Percentiles rank a stretch among this genome's conserved stretches.
Evolutionary conservation across 2,113 vertebrate genomes (phyloP).

Genomic region (Campylorhamphus procurvoides): DNA sequence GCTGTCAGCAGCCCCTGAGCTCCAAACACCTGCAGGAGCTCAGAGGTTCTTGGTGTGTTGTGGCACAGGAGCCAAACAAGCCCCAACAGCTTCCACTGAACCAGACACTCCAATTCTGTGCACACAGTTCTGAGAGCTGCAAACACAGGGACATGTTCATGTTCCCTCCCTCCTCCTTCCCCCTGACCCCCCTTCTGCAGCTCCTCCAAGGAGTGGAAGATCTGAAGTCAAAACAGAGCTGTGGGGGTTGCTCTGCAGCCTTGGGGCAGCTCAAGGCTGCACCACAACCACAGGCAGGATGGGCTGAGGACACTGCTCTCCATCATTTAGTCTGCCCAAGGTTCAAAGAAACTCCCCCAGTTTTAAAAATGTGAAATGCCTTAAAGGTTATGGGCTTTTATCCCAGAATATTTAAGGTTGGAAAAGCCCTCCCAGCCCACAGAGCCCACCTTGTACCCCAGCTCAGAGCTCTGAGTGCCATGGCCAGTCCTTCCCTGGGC

Average conservation of each 20-base stretch:
- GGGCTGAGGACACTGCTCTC: not conserved
- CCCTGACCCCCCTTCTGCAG: not conserved
- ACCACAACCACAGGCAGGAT: not conserved
- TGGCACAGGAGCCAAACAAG: not conserved
- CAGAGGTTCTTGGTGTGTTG: not conserved
- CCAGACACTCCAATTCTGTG: not conserved
- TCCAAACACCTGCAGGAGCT: not conserved
- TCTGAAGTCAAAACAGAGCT: not conserved
- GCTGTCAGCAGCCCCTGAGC: not conserved
- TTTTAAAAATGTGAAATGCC: not conserved
- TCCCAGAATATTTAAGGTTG: not conserved
- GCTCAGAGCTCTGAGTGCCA: not conserved
- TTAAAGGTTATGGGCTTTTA: not conserved
- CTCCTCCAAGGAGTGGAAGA: constrained; percentile 10
- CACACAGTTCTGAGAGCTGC: not conserved
- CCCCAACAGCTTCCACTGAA: not conserved
- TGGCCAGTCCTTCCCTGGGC: not conserved
- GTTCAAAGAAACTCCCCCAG: not conserved
- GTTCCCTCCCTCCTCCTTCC: constrained; percentile 6
- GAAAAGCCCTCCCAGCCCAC: not conserved
- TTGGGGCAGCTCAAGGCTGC: not conserved
- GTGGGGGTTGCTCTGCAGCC: not conserved
- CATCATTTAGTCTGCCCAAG: not conserved
- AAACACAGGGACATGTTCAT: not conserved
- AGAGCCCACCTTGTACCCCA: not conserved